These are phyloP conservation scores for Centropus unirufus DNA, from an alignment of 2,113 vertebrate genomes.

Conservation along the genomic window DNA sequence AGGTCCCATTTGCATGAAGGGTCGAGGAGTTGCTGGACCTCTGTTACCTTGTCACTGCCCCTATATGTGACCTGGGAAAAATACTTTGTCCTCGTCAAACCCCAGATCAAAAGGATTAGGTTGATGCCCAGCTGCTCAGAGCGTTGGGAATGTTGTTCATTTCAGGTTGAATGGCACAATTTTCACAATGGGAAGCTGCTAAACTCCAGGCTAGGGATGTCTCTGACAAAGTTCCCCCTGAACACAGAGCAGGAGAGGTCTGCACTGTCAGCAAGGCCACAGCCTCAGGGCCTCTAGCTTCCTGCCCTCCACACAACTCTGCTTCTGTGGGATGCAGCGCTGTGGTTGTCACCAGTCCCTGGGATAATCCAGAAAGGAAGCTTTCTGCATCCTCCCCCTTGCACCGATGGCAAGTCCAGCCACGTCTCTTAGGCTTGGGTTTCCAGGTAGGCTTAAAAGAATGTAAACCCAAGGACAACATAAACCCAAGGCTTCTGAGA, in stretches of 20 bases:
- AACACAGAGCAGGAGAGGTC: accelerated
- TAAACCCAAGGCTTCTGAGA: not conserved
- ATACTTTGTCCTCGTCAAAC: not conserved
- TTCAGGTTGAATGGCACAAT: not conserved
- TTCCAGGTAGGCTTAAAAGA: not conserved
- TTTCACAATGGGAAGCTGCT: not conserved
- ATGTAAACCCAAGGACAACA: not conserved
- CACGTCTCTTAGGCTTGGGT: not conserved
- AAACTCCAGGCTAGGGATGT: not conserved
- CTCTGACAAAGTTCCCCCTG: not conserved
- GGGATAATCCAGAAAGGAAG: not conserved
- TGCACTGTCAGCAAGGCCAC: not conserved
- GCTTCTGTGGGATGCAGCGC: not conserved
- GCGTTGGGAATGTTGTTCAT: not conserved
- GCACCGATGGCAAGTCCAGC: not conserved
- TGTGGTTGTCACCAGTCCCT: not conserved
- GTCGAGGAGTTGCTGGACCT: not conserved
- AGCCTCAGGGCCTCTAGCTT: not conserved
- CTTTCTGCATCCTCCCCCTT: accelerated
- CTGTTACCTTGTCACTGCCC: not conserved
- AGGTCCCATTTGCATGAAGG: not conserved
- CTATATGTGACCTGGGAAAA: not conserved
- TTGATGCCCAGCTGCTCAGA: not conserved
- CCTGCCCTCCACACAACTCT: no score
- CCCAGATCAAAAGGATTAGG: not conserved